Base-by-base conservation (phyloP, 2,888 invertebrate genomes). In the Cyaniris semiargus region DNA sequence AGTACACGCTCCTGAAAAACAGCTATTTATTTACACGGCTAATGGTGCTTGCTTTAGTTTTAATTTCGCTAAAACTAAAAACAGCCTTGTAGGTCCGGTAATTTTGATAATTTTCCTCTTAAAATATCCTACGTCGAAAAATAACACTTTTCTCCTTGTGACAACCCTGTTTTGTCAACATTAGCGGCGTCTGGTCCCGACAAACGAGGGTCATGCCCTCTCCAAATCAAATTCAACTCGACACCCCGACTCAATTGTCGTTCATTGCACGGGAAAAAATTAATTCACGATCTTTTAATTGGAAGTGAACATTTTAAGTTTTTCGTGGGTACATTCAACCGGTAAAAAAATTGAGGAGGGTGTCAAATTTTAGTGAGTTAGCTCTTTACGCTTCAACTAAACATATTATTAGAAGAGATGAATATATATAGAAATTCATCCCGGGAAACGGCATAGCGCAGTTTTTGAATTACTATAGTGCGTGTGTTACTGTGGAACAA, bases 171-270 rank as follows among this genome's bases (percentile, higher is more conserved):
- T 48, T 21, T 34, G 71, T 56, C 18, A 76, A 70, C 74, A 27
- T 53, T 38, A 77, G 56, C 72, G 77, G 70, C 72, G 44, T 56
- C n/a, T 70, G 56, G 53, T 48, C 34, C 75, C 70, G 78, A 60
- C 71, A 71, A 18, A 58, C 34, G 76, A 76, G 78, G 80, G 79
- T 78, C 77, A 77, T 66, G 78, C 75, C 70, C 80, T 77, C 76
- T 78, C 38, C 48, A 78, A 79, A 78, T 72, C 48, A 78, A 77
- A 75, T 77, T 53, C 27, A 79, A 74, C 79, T 76, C 70, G 27
- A 76, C 74, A 71, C 70, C 76, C 81, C 82, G 78, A 85, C 84
- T 85, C 81, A 85, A 85, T 84, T 85, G 82, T 78, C 80, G 38
- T 38, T 38, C 38, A 38, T 71, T 48, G 44, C 44, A 44, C 72